These are phyloP conservation scores for Achatina immaculata DNA, from an alignment of 1,140 invertebrate genomes.

Conservation along the genomic window DNA sequence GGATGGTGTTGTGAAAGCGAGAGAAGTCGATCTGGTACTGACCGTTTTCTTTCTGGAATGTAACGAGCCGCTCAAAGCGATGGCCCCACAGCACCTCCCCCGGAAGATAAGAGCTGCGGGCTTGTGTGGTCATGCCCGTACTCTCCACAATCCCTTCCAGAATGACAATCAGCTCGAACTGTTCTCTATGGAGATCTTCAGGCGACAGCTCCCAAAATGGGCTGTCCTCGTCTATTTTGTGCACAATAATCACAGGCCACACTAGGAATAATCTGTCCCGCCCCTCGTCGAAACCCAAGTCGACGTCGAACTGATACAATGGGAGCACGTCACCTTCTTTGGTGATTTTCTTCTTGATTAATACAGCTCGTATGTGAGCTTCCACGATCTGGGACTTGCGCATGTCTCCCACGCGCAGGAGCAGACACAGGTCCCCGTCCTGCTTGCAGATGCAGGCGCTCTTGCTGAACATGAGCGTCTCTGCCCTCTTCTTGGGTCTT, in stretches of 20 bases:
- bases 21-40: constrained; percentile 95
- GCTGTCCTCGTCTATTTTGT: constrained; percentile 86
- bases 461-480: constrained; percentile 94
- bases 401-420: constrained; percentile 98
- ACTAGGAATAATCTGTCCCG: constrained; percentile 90
- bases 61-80: constrained; percentile 79
- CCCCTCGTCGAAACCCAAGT: constrained; percentile 84
- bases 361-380: constrained; percentile 86
- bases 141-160: constrained; percentile 83
- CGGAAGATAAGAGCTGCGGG: constrained; percentile 73
- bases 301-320: constrained; percentile 69
- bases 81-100: constrained; percentile 74
- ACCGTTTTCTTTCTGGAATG: constrained; percentile 91
- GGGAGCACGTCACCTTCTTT: constrained; percentile 74
- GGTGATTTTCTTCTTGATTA: constrained; percentile 90
- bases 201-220: constrained; percentile 85
- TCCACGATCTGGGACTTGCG: constrained; percentile 97
- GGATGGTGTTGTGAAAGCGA: constrained; percentile 91
- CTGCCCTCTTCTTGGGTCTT: constrained; percentile 92
- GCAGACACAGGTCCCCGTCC: constrained; percentile 86
- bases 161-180: constrained; percentile 96
- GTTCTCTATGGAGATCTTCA: constrained; percentile 86
- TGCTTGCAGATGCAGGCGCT: constrained; percentile 90
- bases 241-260: constrained; percentile 87
- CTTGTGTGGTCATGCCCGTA: constrained; percentile 72